Conservation (phyloP, 2,888 invertebrate genomes). For the Apomyelois bistriatella region DNA sequence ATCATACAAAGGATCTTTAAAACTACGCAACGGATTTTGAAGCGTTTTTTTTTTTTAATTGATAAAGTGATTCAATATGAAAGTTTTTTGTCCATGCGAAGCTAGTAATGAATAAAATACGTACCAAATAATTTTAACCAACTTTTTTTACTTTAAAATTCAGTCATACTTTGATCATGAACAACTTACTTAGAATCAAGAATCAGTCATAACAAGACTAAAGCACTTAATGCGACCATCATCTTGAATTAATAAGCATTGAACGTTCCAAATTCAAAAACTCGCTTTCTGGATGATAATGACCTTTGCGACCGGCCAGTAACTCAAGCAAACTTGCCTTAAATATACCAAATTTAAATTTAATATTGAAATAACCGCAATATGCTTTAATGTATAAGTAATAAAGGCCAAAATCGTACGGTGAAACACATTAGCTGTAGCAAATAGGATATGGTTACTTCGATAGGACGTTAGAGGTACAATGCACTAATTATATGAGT, state of each 20-base stretch:
- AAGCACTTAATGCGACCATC: too few species aligned
- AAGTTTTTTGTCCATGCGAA: too few species aligned
- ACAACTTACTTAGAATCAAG: too few species aligned
- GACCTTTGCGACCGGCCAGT: constrained; percentile 62
- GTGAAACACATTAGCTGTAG: not conserved
- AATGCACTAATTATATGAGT: constrained; percentile 78
- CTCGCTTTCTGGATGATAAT: constrained; percentile 63
- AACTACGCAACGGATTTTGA: too few species aligned
- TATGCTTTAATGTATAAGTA: constrained; percentile 14
- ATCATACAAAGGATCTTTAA: too few species aligned
- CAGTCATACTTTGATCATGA: too few species aligned
- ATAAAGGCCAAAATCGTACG: constrained; percentile 29
- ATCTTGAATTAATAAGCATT: constrained; percentile 56
- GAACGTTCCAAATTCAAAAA: constrained; percentile 54
- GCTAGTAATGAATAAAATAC: too few species aligned
- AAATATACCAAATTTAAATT: constrained; percentile 32
- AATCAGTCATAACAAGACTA: too few species aligned
- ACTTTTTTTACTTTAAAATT: too few species aligned
- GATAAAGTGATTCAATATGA: too few species aligned
- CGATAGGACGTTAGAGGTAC: constrained; percentile 58
- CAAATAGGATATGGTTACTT: constrained; percentile 7
- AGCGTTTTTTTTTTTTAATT: too few species aligned
- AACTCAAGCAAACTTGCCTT: constrained; percentile 62
- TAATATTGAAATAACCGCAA: constrained; percentile 3
- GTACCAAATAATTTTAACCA: too few species aligned